phyloP scores from a whole-genome alignment of 2,113 vertebrate genomes.

The Neodon shergylaensis region DNA sequence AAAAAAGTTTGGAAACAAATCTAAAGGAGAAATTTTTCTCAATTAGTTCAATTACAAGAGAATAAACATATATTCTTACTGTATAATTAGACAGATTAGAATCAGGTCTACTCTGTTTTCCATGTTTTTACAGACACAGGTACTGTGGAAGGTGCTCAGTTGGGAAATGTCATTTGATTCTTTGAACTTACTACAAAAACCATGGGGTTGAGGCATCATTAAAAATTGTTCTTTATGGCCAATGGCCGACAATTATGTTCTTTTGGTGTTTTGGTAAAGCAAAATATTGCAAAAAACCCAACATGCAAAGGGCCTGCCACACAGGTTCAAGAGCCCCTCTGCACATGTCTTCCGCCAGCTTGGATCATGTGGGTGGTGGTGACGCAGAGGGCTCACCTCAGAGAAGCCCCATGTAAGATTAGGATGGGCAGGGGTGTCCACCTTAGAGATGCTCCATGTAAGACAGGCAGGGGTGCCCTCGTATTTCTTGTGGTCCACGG shows the following conservation, averaged over 20 bases:
- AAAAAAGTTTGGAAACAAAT: not conserved
- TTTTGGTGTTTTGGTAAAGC: slow-evolving; percentile 55
- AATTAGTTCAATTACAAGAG: slow-evolving; percentile 30
- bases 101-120: not conserved
- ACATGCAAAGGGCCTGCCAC: not conserved
- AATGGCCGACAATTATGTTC: slow-evolving; percentile 41
- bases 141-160: not conserved
- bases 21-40: not conserved
- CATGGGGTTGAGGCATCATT: not conserved
- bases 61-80: not conserved
- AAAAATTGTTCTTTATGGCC: slow-evolving; percentile 29
- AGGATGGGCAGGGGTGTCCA: not conserved
- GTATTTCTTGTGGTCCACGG: not conserved
- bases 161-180: not conserved
- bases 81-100: not conserved
- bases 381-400: not conserved
- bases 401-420: not conserved
- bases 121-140: not conserved
- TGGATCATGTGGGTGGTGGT: not conserved
- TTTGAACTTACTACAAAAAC: slow-evolving; percentile 28
- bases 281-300: not conserved
- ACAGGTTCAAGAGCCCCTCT: not conserved
- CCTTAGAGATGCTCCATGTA: not conserved
- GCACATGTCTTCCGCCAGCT: too few relatives aligned
- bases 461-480: not conserved